Base-by-base conservation (phyloP, 2,797 vertebrate genomes). In the Sarcophilus harrisii region DNA sequence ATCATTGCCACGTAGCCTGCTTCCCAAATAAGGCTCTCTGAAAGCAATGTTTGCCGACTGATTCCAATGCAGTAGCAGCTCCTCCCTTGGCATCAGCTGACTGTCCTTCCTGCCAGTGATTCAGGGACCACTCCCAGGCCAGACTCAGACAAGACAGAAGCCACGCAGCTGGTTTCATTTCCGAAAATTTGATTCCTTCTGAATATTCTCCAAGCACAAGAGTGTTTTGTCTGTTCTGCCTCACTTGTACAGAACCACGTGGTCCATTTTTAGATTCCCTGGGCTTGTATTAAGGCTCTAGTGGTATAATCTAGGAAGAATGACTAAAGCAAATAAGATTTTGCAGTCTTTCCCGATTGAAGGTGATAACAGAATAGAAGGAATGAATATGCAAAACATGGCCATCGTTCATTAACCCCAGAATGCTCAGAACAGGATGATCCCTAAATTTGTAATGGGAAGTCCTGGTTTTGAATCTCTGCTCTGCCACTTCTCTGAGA, bases 181-280 rank as follows among this genome's bases (percentile, higher is more conserved):
- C 24, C 92, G 52, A 91, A 95, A 93, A 93, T 57, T 58, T 90
- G 66, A 94, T 94, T 95, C 38, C 73, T 49, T 96, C 54, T 90
- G 57, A 91, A 87, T 45, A 87, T 87, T 87, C 9, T 87, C 73
- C 38, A 45, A 87, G 73, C 4, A 38, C n/a, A 49, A 87, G 38
- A 21, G 52, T 38, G 11, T 95, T 87, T 55, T 94, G 13, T 94
- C 52, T 96, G 52, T 89, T 93, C 93, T 58, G 54, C 32, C 66
- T 81, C 54, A 93, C 57, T 94, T 94, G 38, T 87, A 45, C 89
- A 58, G 27, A 60, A 57, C 21, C 3, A 14, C 1, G 32, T n/a
- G 38, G 27, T 27, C 21, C 38, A 27, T 45, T 87, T 87, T 49
- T 87, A 49, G 38, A 27, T 87, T 93, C 13, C 16, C 81, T 94